A percentile compares a stretch with the other conserved stretches of the same genome.
Evolutionary conservation across 2,113 vertebrate species (phyloP).

Genomic region (Toxostoma redivivum): DNA sequence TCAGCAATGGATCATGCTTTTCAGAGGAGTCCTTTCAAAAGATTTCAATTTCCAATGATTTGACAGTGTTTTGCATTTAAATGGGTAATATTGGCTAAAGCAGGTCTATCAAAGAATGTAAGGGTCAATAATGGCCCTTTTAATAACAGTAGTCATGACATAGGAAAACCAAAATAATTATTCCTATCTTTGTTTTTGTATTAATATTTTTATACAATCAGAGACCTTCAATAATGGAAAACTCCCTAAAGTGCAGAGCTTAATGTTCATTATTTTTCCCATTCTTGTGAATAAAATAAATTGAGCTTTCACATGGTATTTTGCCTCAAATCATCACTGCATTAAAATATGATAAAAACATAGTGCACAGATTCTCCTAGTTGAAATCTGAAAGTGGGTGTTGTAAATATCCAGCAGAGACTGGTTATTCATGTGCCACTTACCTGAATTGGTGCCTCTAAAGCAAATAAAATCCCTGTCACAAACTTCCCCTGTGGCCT

Average conservation of each 20-base stretch:
- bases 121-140: not conserved
- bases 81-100: not conserved
- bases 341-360: not conserved
- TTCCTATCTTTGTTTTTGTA: not conserved
- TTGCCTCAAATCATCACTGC: not conserved
- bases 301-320: not conserved
- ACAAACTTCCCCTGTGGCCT: not conserved
- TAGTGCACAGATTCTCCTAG: not conserved
- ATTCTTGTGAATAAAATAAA: not conserved
- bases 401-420: not conserved
- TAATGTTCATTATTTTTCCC: not conserved
- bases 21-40: not conserved
- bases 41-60: not conserved
- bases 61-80: not conserved
- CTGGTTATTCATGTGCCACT: not conserved
- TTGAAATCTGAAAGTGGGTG: not conserved
- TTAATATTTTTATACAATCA: not conserved
- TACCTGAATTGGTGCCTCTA: not conserved
- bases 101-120: not conserved
- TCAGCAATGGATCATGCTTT: not conserved
- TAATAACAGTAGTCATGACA: not conserved
- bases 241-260: not conserved
- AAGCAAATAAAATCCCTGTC: not conserved
- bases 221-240: not conserved
- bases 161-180: not conserved